Conservation (phyloP, 2,888 invertebrate species). For the Synergus gifuensis region DNA sequence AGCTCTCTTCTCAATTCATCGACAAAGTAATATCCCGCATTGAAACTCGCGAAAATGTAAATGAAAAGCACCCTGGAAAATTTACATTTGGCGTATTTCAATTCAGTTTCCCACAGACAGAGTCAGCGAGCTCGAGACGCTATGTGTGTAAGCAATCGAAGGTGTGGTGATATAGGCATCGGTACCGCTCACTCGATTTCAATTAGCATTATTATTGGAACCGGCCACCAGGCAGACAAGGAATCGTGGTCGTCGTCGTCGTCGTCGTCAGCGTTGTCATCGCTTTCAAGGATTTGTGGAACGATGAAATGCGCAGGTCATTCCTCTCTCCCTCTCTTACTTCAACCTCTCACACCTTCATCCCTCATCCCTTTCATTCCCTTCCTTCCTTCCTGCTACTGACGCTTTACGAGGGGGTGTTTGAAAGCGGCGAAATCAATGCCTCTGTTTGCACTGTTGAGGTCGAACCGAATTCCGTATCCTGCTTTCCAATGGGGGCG, state of each 20-base stretch:
- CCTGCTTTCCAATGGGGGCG: slow-evolving; percentile 53
- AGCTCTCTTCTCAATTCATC: slow-evolving; percentile 47
- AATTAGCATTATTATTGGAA: slow-evolving; percentile 75
- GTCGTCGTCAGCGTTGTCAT: slow-evolving; percentile 49
- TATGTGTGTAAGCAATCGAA: slow-evolving; percentile 48
- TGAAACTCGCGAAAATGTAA: slow-evolving; percentile 33
- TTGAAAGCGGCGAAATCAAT: slow-evolving; percentile 77
- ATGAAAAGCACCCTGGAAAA: slow-evolving; percentile 39
- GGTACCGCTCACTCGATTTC: slow-evolving; percentile 65
- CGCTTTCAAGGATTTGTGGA: slow-evolving; percentile 56
- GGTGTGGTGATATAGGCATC: slow-evolving; percentile 48
- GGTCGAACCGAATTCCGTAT: slow-evolving; percentile 74
- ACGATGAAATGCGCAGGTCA: slow-evolving; percentile 66
- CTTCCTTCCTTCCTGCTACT: slow-evolving; percentile 57
- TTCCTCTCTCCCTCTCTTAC: slow-evolving; percentile 55
- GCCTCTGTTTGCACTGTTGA: slow-evolving; percentile 77
- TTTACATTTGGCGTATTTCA: slow-evolving; percentile 39
- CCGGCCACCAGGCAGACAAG: slow-evolving; percentile 64
- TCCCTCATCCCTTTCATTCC: slow-evolving; percentile 59
- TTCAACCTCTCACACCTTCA: slow-evolving; percentile 48
- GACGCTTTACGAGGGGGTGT: slow-evolving; percentile 71
- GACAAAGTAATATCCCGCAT: slow-evolving; percentile 44
- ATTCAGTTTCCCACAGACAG: slow-evolving; percentile 41
- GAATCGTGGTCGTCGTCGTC: slow-evolving; percentile 57
- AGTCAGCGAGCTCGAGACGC: slow-evolving; percentile 46